Evolutionary conservation across 2,888 invertebrate species (phyloP), one percentile per base, ranked within the genome.

Genomic region (Limenitis camilla): DNA sequence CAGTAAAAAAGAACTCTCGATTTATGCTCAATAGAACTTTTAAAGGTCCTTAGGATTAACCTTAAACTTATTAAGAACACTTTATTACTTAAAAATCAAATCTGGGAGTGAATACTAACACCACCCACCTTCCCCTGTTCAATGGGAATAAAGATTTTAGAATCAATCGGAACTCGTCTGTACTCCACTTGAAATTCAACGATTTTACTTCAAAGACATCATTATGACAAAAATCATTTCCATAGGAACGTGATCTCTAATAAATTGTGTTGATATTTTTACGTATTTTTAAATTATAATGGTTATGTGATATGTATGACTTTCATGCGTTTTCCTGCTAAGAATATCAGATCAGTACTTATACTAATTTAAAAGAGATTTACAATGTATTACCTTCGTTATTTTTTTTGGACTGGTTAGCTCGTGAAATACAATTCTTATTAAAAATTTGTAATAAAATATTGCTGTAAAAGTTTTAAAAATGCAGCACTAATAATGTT

Each of bases 111-210:
- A 57, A 52, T 52, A 35, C 44, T 40, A 61, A 50, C 54, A 48
- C 42, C 50, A 56, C 46, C 60, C 59, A 59, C 61, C 62, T 61
- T 78, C 66, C 62, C 62, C 64, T 76, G 75, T 79, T 68, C 63
- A 71, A 81, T 81, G 80, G 74, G 78, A 81, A 82, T 78, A 77
- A 69, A 76, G 68, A 69, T 72, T 61, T 57, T 56, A 58, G 63
- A 74, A 73, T 79, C 76, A 69, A 78, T 77, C 72, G 68, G 55
- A 62, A 65, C 71, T 74, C 63, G 61, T 63, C 69, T 66, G 60
- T 63, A 57, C 56, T 61, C 71, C 72, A 68, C 64, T 79, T 76
- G 67, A 72, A 67, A 79, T 80, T 80, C 80, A 70, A 66, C 69
- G 61, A 62, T 69, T 68, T 66, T 72, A 66, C 73, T 72, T 77